Evolutionary conservation across 2,888 invertebrate genomes (phyloP).

Genomic region (Altica lythri): DNA sequence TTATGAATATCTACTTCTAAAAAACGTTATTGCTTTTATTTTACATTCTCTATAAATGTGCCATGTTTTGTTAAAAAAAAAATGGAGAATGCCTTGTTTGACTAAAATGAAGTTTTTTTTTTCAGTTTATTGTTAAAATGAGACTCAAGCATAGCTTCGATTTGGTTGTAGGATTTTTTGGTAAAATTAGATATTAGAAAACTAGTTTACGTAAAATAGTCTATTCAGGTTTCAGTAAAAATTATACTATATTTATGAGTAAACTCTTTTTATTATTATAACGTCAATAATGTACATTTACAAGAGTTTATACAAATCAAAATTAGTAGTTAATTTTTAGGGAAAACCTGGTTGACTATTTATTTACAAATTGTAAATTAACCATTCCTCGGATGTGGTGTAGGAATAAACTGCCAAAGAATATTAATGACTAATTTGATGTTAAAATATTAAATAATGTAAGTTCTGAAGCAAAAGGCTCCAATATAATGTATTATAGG

Average conservation of each 20-base stretch:
- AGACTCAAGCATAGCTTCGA: slow-evolving; percentile 20
- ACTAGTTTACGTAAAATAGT: slow-evolving; percentile 24
- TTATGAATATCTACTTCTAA: too few species aligned
- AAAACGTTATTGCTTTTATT: not conserved
- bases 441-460: slow-evolving; percentile 36
- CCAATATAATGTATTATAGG: slow-evolving; percentile 27
- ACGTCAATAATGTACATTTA: not conserved
- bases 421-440: slow-evolving; percentile 39
- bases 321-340: slow-evolving; percentile 14
- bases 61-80: slow-evolving; percentile 14
- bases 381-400: slow-evolving; percentile 31
- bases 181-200: slow-evolving; percentile 15
- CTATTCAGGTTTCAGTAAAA: slow-evolving; percentile 13
- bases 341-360: slow-evolving; percentile 5
- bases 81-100: slow-evolving; percentile 12
- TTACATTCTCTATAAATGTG: slow-evolving; percentile 13
- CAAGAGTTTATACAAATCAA: slow-evolving; percentile 4
- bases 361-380: slow-evolving; percentile 32
- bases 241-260: slow-evolving; percentile 16
- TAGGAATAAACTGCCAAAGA: slow-evolving; percentile 49
- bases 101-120: not conserved
- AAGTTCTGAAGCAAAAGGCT: slow-evolving; percentile 32
- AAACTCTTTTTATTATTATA: too few species aligned
- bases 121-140: slow-evolving; percentile 7
- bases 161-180: slow-evolving; percentile 14